These are phyloP conservation scores for Anneissia japonica DNA, from an alignment of 35 echinoderm and acorn worm genomes.

Conservation along the genomic window DNA sequence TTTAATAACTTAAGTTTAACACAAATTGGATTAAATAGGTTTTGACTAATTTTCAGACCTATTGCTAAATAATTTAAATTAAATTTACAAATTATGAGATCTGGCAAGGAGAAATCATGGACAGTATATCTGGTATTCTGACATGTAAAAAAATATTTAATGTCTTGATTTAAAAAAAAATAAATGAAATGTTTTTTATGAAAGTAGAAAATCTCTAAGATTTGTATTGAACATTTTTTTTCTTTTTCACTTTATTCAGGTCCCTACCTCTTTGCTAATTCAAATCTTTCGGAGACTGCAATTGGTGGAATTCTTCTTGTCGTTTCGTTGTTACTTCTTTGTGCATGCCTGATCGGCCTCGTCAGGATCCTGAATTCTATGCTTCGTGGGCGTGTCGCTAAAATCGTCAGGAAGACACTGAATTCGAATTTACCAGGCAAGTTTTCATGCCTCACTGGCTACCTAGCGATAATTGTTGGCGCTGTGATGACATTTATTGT, in stretches of 20 bases:
- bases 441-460: conserved; percentile 31
- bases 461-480: conserved; percentile 40
- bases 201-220: too few species aligned
- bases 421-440: conserved; percentile 44
- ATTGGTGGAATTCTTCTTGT: conserved; percentile 26
- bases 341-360: conserved; percentile 27
- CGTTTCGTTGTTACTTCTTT: conserved; percentile 9
- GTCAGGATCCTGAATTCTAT: conserved; percentile 40
- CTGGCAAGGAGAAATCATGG: too few species aligned
- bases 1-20: too few species aligned
- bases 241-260: not conserved
- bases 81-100: too few species aligned
- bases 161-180: too few species aligned
- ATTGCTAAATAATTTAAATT: too few species aligned
- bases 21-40: too few species aligned
- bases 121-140: too few species aligned
- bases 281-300: conserved; percentile 15
- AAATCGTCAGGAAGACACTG: conserved; percentile 32
- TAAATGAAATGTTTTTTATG: too few species aligned
- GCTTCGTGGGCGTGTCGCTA: conserved; percentile 31
- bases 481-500: conserved; percentile 38
- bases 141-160: too few species aligned
- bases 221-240: too few species aligned
- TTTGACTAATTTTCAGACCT: too few species aligned
- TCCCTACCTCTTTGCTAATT: not conserved